Conservation (phyloP, 2,888 invertebrate genomes). For the Entomobrya multifasciata region DNA sequence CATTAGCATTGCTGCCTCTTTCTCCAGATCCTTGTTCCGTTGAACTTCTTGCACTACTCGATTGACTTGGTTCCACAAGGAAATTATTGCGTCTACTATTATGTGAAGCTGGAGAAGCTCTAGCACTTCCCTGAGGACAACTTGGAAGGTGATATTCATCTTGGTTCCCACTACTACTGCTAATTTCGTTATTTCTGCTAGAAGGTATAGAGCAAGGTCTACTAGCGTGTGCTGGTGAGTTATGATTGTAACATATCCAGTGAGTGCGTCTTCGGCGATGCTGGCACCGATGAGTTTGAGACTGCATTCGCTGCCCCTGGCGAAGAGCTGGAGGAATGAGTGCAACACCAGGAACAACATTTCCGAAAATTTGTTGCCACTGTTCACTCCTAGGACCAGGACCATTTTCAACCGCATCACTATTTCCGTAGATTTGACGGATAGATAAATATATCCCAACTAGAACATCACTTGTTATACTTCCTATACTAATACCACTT, state of each 20-base stretch:
- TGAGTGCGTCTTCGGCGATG: slow-evolving; percentile 58
- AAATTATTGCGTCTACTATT: neutral
- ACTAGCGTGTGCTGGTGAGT: slow-evolving; percentile 1
- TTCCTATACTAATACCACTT: slow-evolving; percentile 45
- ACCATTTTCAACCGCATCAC: neutral
- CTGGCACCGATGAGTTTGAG: slow-evolving; percentile 31
- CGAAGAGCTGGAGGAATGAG: slow-evolving; percentile 72
- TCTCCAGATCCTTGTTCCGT: neutral
- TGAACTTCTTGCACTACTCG: neutral
- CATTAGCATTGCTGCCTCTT: neutral
- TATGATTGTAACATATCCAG: slow-evolving; percentile 61
- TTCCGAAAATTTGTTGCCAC: slow-evolving; percentile 76
- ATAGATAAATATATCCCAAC: slow-evolving; percentile 75
- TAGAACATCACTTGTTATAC: slow-evolving; percentile 72
- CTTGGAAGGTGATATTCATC: neutral
- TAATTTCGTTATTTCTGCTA: slow-evolving; percentile 6
- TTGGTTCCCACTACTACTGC: neutral
- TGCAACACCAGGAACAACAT: slow-evolving; percentile 72
- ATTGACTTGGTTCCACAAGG: neutral
- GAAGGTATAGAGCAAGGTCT: slow-evolving; percentile 42
- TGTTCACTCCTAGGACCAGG: slow-evolving; percentile 45
- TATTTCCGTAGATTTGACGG: slow-evolving; percentile 61
- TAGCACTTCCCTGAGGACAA: neutral
- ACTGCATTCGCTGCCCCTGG: slow-evolving; percentile 68
- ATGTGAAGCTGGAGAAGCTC: neutral